Evolutionary conservation across 2,888 invertebrate species (phyloP), one percentile per base, ranked within the genome.

Genomic region (Odontocerum albicorne): DNA sequence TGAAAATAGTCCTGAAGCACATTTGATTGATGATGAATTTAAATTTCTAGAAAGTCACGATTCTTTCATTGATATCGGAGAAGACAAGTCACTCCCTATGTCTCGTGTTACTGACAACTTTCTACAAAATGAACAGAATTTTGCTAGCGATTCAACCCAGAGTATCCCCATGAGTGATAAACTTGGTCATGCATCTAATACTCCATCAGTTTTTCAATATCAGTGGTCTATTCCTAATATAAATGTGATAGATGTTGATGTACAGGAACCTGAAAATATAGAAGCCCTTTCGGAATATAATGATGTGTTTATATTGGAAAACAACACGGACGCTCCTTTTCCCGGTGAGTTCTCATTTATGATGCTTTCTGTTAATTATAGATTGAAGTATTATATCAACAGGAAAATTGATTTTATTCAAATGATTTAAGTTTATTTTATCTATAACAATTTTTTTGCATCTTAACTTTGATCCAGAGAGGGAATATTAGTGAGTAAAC

Each of bases 21-120:
- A 31, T 40, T 22, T 62, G 3, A 63, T 63, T 16, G 62, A 63
- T 47, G 45, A 39, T 7, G 56, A 62, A 10, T 63, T 62, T 38
- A 49, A 63, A 45, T 62, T 62, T 47, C 55, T 63, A 21, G 61
- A 60, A 32, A 51, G 44, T 12, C 50, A 60, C 8, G 54, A 42
- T 53, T 27, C 27, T 27, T 27, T 17, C 16, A 40, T 13, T 40
- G 20, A 40, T 40, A 7, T 12, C 6, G 21, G 13, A 10, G 17
- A 19, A 8, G 40, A 40, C 21, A 17, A 16, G 7, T 40, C 19
- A n/a, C 12, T 4, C 3, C 4, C 22, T 6, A 6, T 31, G 2
- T 7, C 10, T 6, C 44, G 27, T 3, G 13, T 36, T 3, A 45
- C 51, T 19, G 19, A 43, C 8, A 44, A 21, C 17, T 51, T 51